These are phyloP conservation scores for Ailuropoda melanoleuca DNA, from an alignment of 2,113 vertebrate species.

Conservation along the genomic window DNA sequence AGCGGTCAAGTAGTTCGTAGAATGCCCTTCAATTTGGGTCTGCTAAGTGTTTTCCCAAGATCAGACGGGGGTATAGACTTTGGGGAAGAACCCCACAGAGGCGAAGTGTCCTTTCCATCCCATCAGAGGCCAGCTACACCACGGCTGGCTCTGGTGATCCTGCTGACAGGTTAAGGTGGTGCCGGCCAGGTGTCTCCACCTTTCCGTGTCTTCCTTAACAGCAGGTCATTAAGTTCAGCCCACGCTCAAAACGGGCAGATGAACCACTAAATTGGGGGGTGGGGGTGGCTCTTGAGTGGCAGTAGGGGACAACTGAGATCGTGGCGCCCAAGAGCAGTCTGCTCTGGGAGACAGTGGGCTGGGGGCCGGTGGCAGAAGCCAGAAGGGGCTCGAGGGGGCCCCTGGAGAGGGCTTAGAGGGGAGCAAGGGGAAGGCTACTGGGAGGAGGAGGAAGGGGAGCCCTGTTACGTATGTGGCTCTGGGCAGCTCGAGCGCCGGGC, in stretches of 20 bases:
- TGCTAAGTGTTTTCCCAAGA: not conserved
- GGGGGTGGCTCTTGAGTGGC: not conserved
- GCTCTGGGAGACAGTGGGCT: not conserved
- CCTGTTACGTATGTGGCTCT: fast-evolving
- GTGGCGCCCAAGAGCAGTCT: not conserved
- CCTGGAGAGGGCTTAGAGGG: fast-evolving
- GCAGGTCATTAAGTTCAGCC: not conserved
- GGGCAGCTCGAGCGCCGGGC: fast-evolving
- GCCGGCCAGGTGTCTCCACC: no score
- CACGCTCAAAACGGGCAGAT: not conserved
- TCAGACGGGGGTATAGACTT: not conserved
- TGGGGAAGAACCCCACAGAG: not conserved
- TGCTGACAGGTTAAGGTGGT: not conserved
- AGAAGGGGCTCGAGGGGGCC: no score
- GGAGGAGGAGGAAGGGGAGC: not conserved
- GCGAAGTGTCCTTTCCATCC: not conserved
- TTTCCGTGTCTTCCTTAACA: not conserved
- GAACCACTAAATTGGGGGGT: not conserved
- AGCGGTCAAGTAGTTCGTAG: not conserved
- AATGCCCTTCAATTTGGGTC: not conserved
- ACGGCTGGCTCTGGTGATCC: not conserved
- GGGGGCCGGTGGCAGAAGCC: not conserved
- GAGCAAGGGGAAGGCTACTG: not conserved
- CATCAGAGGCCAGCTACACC: not conserved
- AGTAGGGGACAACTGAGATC: no score